Evolutionary conservation across 30 jellyfish, hydroid and myxozoan species (phyloP).

Genomic region (Aurelia aurita complex sp. Pacific): DNA sequence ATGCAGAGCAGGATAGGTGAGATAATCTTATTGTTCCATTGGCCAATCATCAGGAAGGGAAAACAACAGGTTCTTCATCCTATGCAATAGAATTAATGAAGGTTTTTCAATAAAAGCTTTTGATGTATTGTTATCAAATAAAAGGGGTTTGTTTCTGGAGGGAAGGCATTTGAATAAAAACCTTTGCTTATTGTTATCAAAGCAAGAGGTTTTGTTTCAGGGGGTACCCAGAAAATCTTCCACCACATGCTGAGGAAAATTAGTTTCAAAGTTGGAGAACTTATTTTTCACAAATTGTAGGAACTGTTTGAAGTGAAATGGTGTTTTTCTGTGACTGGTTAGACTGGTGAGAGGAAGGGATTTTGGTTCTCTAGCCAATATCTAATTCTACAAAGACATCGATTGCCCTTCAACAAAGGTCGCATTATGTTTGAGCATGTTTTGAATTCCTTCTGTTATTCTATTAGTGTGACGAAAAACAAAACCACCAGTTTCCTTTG

Average conservation of each 20-base stretch:
- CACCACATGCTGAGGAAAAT: too few relatives aligned
- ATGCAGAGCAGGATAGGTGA: not conserved
- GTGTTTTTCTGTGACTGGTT: too few relatives aligned
- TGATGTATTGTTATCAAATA: not conserved
- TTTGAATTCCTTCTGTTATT: conserved; percentile 28
- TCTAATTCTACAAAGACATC: not conserved
- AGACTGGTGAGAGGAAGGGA: too few relatives aligned
- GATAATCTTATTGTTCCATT: not conserved
- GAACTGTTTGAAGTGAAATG: too few relatives aligned
- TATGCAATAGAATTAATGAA: too few relatives aligned
- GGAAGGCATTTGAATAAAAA: not conserved
- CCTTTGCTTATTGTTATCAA: too few relatives aligned
- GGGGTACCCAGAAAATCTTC: not conserved
- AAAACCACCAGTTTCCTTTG: conserved; percentile 48
- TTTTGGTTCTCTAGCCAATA: too few relatives aligned
- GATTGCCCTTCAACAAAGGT: conserved; percentile 16
- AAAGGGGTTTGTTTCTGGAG: not conserved
- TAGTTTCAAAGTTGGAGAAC: too few relatives aligned
- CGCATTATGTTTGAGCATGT: conserved; percentile 16
- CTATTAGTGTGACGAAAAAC: conserved; percentile 12
- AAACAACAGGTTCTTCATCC: too few relatives aligned
- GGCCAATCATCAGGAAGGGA: not conserved
- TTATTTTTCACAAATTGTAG: too few relatives aligned
- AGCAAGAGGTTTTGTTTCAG: not conserved
- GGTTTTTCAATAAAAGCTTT: too few relatives aligned